Percentiles rank a stretch among this genome's conserved stretches.
Evolutionary conservation across 2,113 vertebrate species (phyloP).

Genomic region (Leptosomus discolor): DNA sequence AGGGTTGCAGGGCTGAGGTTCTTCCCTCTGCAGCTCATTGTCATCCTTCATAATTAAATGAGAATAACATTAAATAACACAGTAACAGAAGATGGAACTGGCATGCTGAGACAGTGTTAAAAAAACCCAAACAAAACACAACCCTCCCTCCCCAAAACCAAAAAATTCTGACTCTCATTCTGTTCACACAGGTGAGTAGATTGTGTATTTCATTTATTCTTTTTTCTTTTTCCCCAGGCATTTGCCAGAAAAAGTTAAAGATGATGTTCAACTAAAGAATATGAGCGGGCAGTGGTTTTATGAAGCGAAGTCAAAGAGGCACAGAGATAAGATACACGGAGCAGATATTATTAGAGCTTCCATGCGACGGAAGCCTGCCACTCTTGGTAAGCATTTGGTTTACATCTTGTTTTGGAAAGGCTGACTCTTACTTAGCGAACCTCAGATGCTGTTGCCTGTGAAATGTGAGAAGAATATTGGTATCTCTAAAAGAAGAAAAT

Average conservation of each 20-base stretch:
- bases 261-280: conserved; percentile 82
- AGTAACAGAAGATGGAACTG: not conserved
- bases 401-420: not conserved
- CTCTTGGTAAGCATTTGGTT: conserved; percentile 69
- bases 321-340: conserved; percentile 87
- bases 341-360: conserved; percentile 89
- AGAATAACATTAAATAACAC: too few species aligned
- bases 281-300: conserved; percentile 98
- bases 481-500: not conserved
- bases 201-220: accelerated
- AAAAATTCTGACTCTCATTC: not conserved
- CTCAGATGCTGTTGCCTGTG: not conserved
- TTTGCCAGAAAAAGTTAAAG: conserved; percentile 78
- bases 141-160: not conserved
- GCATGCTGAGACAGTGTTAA: not conserved
- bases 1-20: not conserved
- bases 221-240: conserved; percentile 63
- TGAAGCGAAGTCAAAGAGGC: conserved; percentile 88
- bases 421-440: not conserved
- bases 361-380: conserved; percentile 79
- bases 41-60: not conserved
- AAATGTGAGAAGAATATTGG: not conserved
- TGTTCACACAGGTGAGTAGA: not conserved
- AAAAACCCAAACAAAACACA: not conserved
- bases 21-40: not conserved